phyloP scores from a whole-genome alignment of 2,113 vertebrate genomes.

The Caretta caretta region DNA sequence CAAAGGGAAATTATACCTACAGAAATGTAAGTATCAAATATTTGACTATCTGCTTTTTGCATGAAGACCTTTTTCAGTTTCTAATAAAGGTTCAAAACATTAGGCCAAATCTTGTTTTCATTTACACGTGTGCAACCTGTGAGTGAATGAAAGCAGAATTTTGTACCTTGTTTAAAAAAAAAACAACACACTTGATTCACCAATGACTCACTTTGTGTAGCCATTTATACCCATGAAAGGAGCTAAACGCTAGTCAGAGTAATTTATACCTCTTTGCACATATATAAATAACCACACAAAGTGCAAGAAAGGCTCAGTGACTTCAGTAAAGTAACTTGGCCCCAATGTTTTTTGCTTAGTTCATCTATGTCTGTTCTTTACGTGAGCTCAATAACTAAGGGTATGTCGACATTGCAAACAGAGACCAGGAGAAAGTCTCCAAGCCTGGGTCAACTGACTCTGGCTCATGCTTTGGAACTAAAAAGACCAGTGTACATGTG shows the following conservation, averaged over 20 bases:
- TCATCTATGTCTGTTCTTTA: neutral
- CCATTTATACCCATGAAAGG: accelerated
- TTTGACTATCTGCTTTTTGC: neutral
- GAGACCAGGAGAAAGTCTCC: neutral
- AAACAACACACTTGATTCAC: neutral
- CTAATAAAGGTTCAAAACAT: neutral
- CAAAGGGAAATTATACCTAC: neutral
- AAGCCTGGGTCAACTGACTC: neutral
- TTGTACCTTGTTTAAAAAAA: neutral
- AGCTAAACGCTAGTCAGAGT: neutral
- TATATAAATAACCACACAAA: neutral
- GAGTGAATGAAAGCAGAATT: neutral
- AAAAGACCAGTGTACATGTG: neutral
- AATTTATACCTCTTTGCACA: neutral
- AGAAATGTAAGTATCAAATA: neutral
- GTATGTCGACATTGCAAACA: neutral
- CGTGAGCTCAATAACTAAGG: neutral
- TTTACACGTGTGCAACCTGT: accelerated
- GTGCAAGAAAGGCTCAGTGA: neutral
- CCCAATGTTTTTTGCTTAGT: neutral
- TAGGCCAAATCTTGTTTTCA: neutral
- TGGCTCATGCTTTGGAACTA: neutral
- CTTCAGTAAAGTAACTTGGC: neutral
- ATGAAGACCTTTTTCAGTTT: neutral
- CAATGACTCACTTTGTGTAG: neutral